Percentiles rank a stretch among this genome's conserved stretches.
Conservation (phyloP, 1,140 invertebrate species). For the Drosophila hydei region DNA sequence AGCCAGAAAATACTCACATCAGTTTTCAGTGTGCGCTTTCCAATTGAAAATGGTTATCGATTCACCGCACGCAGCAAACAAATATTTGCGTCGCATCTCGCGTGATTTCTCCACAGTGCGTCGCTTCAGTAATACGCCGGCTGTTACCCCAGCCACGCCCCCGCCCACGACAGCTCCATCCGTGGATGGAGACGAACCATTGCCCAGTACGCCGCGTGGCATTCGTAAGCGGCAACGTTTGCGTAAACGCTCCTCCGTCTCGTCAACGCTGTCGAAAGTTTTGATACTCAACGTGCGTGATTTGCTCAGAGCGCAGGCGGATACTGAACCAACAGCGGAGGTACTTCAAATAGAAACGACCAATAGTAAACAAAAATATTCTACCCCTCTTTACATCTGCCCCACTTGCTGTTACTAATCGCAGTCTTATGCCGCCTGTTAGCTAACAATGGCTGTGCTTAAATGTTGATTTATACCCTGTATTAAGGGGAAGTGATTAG, state of each 20-base stretch:
- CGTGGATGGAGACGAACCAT: slow-evolving; percentile 36
- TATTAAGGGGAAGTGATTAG: too few relatives aligned
- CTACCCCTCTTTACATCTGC: neutral
- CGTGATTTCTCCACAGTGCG: slow-evolving; percentile 79
- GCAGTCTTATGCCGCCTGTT: neutral
- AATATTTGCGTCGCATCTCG: slow-evolving; percentile 77
- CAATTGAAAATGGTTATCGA: slow-evolving; percentile 54
- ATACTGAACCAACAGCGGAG: slow-evolving; percentile 50
- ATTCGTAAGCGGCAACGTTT: slow-evolving; percentile 66
- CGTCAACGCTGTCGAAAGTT: slow-evolving; percentile 80
- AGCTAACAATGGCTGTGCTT: neutral
- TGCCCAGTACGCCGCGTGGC: slow-evolving; percentile 59
- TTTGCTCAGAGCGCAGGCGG: slow-evolving; percentile 66
- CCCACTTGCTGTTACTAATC: slow-evolving; percentile 7
- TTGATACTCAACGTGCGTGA: slow-evolving; percentile 83
- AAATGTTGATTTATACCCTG: slow-evolving; percentile 3
- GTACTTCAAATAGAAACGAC: slow-evolving; percentile 40
- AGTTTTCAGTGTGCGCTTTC: neutral
- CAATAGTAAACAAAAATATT: neutral
- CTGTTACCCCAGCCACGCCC: neutral
- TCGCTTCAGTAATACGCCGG: slow-evolving; percentile 72
- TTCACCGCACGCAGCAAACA: slow-evolving; percentile 67
- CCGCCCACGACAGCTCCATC: neutral
- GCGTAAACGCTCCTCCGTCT: slow-evolving; percentile 79
- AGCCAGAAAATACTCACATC: neutral